Evolutionary conservation across 2,797 vertebrate genomes (phyloP), one percentile per base, ranked within the genome.

Genomic region (Urosaurus nigricauda): DNA sequence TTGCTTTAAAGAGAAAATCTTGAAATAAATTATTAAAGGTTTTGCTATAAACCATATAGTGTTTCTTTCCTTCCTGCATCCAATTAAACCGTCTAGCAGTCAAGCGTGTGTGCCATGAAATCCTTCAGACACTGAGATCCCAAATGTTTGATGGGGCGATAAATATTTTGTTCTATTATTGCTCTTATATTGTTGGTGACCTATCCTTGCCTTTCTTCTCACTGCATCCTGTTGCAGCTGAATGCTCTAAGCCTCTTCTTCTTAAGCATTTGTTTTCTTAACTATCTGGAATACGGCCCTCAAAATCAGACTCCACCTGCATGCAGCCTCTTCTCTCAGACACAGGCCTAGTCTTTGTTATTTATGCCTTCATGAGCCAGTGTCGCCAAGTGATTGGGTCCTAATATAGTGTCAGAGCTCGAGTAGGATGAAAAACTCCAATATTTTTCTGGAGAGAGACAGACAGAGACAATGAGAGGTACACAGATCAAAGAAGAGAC

Each of bases 41-140:
- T 84, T 79, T 43, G 32, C 37, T 17, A 79, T 70, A 73, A 88
- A 79, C 82, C 43, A 84, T 53, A 65, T 75, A 85, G 51, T 74
- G 40, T 89, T 89, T 85, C 32, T 75, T 51, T 80, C 35, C 53
- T 80, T 73, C 60, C 78, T 81, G 84, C 24, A 81, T 81, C 70
- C 83, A 81, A 86, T 89, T 91, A 91, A 92, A 92, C 14, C 71
- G 43, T 68, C 83, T 63, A 90, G 86, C 63, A 94, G 91, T 87
- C 84, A 94, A 90, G 85, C 80, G 82, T 47, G 86, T 21, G 84
- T 43, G 21, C 26, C 21, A 78, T 78, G 73, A 90, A 58, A 79
- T 87, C 68, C 51, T 88, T 68, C 56, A 85, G 68, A 73, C n/a
- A 19, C 70, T 56, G 70, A 79, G 56, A 85, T 58, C 65, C 68